Percentiles rank a stretch among this genome's conserved stretches.
These are phyloP conservation scores for Vanessa cardui DNA, from an alignment of 2,888 invertebrate species.

Conservation along the genomic window DNA sequence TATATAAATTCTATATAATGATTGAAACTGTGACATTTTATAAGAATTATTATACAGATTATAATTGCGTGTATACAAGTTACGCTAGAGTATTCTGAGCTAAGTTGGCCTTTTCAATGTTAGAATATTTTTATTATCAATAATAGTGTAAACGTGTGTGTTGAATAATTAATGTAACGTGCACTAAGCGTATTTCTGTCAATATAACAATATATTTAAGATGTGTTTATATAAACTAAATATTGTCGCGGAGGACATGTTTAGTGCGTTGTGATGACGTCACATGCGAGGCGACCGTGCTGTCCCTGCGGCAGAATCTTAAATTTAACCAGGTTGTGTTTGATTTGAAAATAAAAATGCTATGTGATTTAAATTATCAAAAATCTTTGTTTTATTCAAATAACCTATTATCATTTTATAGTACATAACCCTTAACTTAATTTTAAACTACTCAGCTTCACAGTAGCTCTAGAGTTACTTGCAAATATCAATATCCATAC, in stretches of 20 bases:
- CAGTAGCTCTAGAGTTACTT: constrained; percentile 8
- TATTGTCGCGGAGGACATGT: neutral
- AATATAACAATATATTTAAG: too few relatives aligned
- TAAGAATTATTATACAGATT: too few relatives aligned
- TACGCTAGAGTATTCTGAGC: too few relatives aligned
- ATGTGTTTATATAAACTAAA: neutral
- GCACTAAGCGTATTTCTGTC: too few relatives aligned
- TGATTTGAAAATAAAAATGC: constrained; percentile 36
- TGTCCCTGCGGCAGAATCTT: constrained; percentile 25
- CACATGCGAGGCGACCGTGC: constrained; percentile 1
- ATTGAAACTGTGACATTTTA: too few relatives aligned
- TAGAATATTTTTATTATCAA: too few relatives aligned
- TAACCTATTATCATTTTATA: constrained; percentile 24
- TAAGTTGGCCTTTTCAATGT: too few relatives aligned
- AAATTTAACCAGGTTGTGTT: constrained; percentile 24
- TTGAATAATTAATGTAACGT: too few relatives aligned
- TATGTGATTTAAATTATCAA: constrained; percentile 42
- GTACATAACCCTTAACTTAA: constrained; percentile 17
- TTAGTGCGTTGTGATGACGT: constrained; percentile 8
- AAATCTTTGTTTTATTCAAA: constrained; percentile 49
- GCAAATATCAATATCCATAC: constrained; percentile 6
- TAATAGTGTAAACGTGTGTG: too few relatives aligned
- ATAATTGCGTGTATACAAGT: too few relatives aligned
- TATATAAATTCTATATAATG: too few relatives aligned
- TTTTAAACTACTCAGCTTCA: constrained; percentile 11